phyloP scores from a whole-genome alignment of 2,113 vertebrate genomes.

The Castor canadensis region DNA sequence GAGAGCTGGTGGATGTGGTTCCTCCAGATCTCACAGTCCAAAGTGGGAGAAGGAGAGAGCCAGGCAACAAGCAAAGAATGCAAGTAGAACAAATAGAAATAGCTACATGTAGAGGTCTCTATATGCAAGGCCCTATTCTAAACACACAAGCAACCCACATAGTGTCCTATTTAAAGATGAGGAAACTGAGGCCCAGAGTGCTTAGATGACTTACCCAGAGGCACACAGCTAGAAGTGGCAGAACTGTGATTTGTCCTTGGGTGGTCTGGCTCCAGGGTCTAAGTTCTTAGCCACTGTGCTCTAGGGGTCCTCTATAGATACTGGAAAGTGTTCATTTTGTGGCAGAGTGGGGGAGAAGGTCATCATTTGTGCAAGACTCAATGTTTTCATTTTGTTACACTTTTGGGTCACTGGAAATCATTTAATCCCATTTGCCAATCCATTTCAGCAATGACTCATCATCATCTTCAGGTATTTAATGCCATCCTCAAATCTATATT shows the following conservation, averaged over 20 bases:
- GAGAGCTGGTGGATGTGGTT: not conserved
- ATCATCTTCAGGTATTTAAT: not conserved
- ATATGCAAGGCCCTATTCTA: too few species aligned
- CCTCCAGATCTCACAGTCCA: not conserved
- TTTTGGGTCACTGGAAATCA: slow-evolving; percentile 40
- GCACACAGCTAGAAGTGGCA: not conserved
- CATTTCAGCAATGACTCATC: not conserved
- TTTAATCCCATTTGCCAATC: slow-evolving; percentile 36
- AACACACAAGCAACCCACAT: not conserved
- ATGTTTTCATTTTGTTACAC: slow-evolving; percentile 41
- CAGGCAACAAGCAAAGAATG: not conserved
- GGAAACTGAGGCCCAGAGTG: not conserved
- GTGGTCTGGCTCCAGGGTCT: not conserved
- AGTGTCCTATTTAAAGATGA: not conserved
- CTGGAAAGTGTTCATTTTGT: not conserved
- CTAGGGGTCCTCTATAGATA: not conserved
- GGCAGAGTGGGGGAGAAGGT: not conserved
- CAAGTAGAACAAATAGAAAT: not conserved
- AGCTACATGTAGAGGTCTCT: not conserved
- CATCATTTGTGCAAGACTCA: not conserved
- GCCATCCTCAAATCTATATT: slow-evolving; percentile 11
- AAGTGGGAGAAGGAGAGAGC: not conserved
- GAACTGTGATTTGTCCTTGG: not conserved
- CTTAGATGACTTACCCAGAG: not conserved
- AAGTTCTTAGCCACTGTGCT: not conserved